A percentile compares a stretch with the other conserved stretches of the same genome.
phyloP scores from a whole-genome alignment of 2,113 vertebrate species.

The Sula dactylatra region DNA sequence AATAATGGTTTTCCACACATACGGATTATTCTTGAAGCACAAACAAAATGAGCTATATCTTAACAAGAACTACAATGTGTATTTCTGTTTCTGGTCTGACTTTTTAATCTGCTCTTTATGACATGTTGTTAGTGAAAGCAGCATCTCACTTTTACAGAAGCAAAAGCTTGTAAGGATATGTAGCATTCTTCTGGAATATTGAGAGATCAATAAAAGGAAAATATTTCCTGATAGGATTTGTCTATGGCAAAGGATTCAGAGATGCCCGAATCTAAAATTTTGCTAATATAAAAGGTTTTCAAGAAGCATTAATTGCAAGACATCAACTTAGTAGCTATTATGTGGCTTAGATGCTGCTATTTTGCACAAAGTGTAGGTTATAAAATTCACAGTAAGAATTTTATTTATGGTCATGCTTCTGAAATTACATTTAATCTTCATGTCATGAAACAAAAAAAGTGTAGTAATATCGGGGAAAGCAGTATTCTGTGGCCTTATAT shows the following conservation, averaged over 20 bases:
- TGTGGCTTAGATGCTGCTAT: background rate
- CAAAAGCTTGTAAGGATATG: background rate
- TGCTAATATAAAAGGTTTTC: background rate
- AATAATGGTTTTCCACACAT: background rate
- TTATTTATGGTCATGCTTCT: background rate
- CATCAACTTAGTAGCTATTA: background rate
- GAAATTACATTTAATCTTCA: background rate
- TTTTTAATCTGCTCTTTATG: background rate
- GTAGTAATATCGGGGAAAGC: background rate
- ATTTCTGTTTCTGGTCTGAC: background rate
- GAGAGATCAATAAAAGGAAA: background rate
- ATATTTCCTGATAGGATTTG: background rate
- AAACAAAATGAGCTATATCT: background rate
- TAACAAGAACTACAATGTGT: background rate
- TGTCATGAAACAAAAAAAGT: background rate
- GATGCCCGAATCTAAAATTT: background rate
- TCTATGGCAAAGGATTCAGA: background rate
- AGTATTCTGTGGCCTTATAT: background rate
- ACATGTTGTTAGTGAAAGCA: background rate
- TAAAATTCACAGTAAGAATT: background rate
- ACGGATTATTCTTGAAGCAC: background rate
- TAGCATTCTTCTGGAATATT: background rate
- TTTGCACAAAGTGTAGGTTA: background rate
- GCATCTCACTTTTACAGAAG: background rate
- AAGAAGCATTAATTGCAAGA: background rate